Evolutionary conservation across 2,113 vertebrate genomes (phyloP), one percentile per base, ranked within the genome.

Genomic region (Scytalopus superciliaris): DNA sequence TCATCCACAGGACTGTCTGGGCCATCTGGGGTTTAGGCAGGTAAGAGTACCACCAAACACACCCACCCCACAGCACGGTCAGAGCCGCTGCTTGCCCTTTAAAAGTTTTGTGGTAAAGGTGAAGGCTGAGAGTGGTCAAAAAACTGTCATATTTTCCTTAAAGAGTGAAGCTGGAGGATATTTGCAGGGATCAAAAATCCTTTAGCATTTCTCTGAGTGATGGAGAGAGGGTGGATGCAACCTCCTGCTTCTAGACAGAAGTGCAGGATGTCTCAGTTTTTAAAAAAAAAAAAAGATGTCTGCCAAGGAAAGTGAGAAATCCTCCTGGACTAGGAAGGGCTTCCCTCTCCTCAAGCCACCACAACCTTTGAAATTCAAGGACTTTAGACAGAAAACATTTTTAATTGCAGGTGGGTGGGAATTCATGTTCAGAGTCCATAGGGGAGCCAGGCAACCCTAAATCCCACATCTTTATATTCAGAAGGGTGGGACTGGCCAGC

Each of bases 51-150:
- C 21, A 12, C 11, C 3, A 3, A 2, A 3, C 10, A 1, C 64
- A 44, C 28, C 19, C 10, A 52, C 4, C 42, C 24, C 0, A 0
- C 33, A 47, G 45, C 37, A n/a, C 0, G 1, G 45, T 14, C 21
- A 19, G 55, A 53, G 18, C 6, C 66, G n/a, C 40, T 7, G 31
- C 30, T 18, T 52, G 27, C 37, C 31, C 8, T 68, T 76, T 14
- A n/a, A 28, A 60, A 30, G 11, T 11, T 63, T 30, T 68, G 8
- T 70, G 33, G 33, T 70, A 9, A 78, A 78, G 39, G 18, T 39
- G 23, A 78, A 59, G 19, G 44, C 22, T 33, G 24, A 55, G 11
- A 4, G 4, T 6, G 11, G 5, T 22, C 25, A 50, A 40, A 69
- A 60, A n/a, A 3, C 2, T 4, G 11, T 4, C 23, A 0, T 28